Conservation (phyloP, 2,113 vertebrate genomes). For the Leptodactylus fuscus region DNA sequence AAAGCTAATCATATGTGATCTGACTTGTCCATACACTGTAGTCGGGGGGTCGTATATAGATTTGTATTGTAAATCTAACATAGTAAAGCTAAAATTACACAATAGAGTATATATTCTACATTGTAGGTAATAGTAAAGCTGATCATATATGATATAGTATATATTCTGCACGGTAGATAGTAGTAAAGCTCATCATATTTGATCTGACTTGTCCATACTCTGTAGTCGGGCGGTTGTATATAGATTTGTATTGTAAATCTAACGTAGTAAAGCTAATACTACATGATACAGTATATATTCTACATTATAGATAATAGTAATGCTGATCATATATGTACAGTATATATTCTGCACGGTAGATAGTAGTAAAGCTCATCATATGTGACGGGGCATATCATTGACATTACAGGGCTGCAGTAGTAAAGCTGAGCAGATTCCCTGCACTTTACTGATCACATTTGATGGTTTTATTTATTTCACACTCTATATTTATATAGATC, state of each 20-base stretch:
- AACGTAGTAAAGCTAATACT: neutral
- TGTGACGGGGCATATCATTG: too few relatives aligned
- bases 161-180: neutral
- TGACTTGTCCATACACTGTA: too few relatives aligned
- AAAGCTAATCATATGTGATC: neutral
- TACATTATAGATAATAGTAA: neutral
- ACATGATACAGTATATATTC: neutral
- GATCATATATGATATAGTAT: neutral
- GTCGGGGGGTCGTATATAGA: neutral
- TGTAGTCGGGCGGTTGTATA: too few relatives aligned
- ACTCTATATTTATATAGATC: too few relatives aligned
- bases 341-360: neutral
- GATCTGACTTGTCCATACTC: too few relatives aligned
- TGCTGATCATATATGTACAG: neutral
- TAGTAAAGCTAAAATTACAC: neutral
- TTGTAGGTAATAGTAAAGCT: neutral
- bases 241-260: neutral
- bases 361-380: neutral
- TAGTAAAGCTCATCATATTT: neutral
- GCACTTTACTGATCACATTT: too few relatives aligned
- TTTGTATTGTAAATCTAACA: neutral
- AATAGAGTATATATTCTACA: neutral
- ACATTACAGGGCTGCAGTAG: neutral
- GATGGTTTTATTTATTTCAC: too few relatives aligned
- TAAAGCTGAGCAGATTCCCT: neutral